A percentile compares a stretch with the other conserved stretches of the same genome.
These are phyloP conservation scores for Lysandra bellargus DNA, from an alignment of 2,888 invertebrate genomes.

Conservation along the genomic window DNA sequence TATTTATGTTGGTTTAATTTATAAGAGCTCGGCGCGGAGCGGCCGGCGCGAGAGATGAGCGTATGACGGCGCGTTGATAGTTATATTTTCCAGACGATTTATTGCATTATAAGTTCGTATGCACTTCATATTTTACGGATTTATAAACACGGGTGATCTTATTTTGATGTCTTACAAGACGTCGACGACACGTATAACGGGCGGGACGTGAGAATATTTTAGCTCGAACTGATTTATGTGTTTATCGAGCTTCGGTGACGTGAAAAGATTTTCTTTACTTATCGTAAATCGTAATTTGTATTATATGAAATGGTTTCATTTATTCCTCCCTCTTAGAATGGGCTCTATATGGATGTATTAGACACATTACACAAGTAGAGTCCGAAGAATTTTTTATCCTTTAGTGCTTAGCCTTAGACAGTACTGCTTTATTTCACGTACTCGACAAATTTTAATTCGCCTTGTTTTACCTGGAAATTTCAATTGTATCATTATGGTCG, in stretches of 20 bases:
- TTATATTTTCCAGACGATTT: constrained; percentile 81
- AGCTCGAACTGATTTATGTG: constrained; percentile 57
- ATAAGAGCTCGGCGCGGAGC: constrained; percentile 50
- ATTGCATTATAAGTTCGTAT: constrained; percentile 76
- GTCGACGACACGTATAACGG: constrained; percentile 76
- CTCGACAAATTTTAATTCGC: background rate
- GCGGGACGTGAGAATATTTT: constrained; percentile 69
- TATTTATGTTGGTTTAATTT: constrained; percentile 74
- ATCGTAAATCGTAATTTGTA: background rate
- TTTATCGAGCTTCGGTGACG: constrained; percentile 19
- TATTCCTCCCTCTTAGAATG: background rate
- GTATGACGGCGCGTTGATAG: constrained; percentile 76
- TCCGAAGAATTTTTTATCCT: background rate
- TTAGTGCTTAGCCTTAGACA: background rate
- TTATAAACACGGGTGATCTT: constrained; percentile 78
- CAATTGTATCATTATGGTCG: constrained; percentile 60
- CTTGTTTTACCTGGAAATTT: constrained; percentile 33
- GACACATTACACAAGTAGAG: background rate
- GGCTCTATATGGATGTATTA: background rate
- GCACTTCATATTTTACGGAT: constrained; percentile 74
- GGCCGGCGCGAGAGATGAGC: constrained; percentile 49
- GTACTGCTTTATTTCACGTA: background rate
- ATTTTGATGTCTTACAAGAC: constrained; percentile 79
- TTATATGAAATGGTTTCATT: background rate
- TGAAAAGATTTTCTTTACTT: constrained; percentile 1